These are phyloP conservation scores for Drosophila serrata DNA, from an alignment of 1,140 invertebrate species.

Conservation along the genomic window DNA sequence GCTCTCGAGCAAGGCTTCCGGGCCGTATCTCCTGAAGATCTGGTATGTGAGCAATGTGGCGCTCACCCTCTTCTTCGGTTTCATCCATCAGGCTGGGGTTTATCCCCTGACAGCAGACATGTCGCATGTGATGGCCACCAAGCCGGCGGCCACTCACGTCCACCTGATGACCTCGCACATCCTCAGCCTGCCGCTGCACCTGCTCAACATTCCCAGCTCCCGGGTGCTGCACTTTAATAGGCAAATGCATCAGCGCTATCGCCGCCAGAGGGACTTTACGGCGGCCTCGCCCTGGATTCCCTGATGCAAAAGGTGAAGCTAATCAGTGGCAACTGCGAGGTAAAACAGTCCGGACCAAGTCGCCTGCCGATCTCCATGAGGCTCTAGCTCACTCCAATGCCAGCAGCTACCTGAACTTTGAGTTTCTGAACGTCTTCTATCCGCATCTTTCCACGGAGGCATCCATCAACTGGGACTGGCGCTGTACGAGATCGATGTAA, in stretches of 20 bases:
- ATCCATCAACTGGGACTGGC: conserved; percentile 86
- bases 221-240: conserved; percentile 87
- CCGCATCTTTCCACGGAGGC: conserved; percentile 92
- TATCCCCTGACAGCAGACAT: conserved; percentile 89
- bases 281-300: conserved; percentile 87
- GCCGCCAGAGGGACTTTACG: conserved; percentile 89
- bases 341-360: conserved; percentile 85
- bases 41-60: conserved; percentile 88
- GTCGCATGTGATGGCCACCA: conserved; percentile 88
- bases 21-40: conserved; percentile 85
- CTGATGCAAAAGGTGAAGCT: conserved; percentile 87
- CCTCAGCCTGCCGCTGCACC: conserved; percentile 93
- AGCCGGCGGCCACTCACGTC: conserved; percentile 87
- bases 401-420: conserved; percentile 85
- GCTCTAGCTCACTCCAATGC: conserved; percentile 85
- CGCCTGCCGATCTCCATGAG: conserved; percentile 87
- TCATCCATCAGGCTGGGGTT: conserved; percentile 94
- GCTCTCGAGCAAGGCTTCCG: conserved; percentile 59
- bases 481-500: conserved; percentile 86
- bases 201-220: conserved; percentile 90
- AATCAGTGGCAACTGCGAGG: conserved; percentile 87
- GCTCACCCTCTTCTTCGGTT: conserved; percentile 92
- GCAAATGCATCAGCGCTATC: conserved; percentile 88
- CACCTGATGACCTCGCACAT: conserved; percentile 93
- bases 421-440: conserved; percentile 87